A percentile compares a stretch with the other conserved stretches of the same genome.
Evolutionary conservation across 2,797 vertebrate genomes (phyloP).

Genomic region (Aeoliscus strigatus): DNA sequence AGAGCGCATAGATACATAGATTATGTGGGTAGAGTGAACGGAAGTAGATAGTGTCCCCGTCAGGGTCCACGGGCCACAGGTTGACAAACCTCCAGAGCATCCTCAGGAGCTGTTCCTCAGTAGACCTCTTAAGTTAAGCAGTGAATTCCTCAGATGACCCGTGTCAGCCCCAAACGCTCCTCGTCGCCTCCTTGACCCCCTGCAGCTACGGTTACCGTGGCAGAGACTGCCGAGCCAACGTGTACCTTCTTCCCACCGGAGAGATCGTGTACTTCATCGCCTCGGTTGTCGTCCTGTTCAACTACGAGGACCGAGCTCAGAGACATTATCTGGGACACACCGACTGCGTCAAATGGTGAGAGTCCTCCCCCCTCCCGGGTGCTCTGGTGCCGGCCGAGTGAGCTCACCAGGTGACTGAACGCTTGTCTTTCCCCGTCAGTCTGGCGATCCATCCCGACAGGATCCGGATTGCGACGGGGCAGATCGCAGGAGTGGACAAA

Average conservation of each 20-base stretch:
- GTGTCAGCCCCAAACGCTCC: no score
- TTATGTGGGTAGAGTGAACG: no score
- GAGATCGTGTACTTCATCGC: conserved; percentile 97
- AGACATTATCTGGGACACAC: conserved; percentile 95
- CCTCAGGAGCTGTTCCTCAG: background rate
- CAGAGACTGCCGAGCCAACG: conserved; percentile 92
- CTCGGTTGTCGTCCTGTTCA: conserved; percentile 92
- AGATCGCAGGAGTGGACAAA: conserved; percentile 98
- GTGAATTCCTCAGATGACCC: no score
- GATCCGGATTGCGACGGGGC: conserved; percentile 96
- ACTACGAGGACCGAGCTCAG: conserved; percentile 92
- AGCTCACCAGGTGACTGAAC: conserved; percentile 12
- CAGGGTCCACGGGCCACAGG: no score
- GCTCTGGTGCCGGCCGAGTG: background rate
- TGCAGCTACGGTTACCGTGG: conserved; percentile 92
- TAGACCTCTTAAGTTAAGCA: background rate
- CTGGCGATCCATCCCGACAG: conserved; percentile 97
- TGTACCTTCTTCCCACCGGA: conserved; percentile 94
- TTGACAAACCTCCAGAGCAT: no score
- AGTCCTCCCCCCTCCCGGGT: conserved; percentile 2
- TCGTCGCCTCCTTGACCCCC: conserved; percentile 10
- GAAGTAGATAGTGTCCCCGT: no score
- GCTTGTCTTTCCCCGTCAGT: conserved; percentile 70
- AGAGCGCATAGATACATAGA: no score
- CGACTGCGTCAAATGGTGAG: conserved; percentile 97